Conservation (phyloP, 2,113 vertebrate species). For the Xyrauchen texanus region DNA sequence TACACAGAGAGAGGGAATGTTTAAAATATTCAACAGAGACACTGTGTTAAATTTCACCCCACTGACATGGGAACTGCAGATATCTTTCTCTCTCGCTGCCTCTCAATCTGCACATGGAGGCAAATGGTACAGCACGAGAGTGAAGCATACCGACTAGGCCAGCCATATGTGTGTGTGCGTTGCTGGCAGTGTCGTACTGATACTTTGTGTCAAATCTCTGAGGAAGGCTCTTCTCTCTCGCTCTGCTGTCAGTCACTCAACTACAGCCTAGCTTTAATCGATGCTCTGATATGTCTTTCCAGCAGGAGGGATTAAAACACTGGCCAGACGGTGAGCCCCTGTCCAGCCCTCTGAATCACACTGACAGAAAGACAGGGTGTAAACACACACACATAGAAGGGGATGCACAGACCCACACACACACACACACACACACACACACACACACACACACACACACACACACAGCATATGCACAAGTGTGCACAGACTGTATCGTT, state of each 20-base stretch:
- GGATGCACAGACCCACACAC: conserved; percentile 1
- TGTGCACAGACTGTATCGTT: background rate
- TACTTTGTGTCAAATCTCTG: conserved; percentile 42
- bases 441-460: conserved; percentile 2
- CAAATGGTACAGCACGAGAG: background rate
- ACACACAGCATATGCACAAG: background rate
- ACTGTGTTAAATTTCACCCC: conserved; percentile 69
- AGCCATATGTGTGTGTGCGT: background rate
- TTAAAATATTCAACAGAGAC: conserved; percentile 78
- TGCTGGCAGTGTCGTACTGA: background rate
- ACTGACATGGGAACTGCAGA: conserved; percentile 56
- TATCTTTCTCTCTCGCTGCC: conserved; percentile 35
- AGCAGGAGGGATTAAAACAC: conserved; percentile 11
- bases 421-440: conserved; percentile 26
- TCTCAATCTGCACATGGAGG: conserved; percentile 2
- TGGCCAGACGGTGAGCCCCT: conserved; percentile 29
- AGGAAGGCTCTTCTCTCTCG: conserved; percentile 21
- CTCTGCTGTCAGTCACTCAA: conserved; percentile 44
- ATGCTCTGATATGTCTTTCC: conserved; percentile 37
- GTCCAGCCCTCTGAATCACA: conserved; percentile 42
- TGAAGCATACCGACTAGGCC: background rate
- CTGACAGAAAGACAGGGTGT: conserved; percentile 27
- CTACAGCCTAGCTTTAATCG: conserved; percentile 22
- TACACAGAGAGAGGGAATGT: conserved; percentile 61
- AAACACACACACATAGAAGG: conserved; percentile 34